These are phyloP conservation scores for Bolinopsis microptera DNA, from an alignment of 37 sponge, comb jelly and placozoan genomes.

Conservation along the genomic window DNA sequence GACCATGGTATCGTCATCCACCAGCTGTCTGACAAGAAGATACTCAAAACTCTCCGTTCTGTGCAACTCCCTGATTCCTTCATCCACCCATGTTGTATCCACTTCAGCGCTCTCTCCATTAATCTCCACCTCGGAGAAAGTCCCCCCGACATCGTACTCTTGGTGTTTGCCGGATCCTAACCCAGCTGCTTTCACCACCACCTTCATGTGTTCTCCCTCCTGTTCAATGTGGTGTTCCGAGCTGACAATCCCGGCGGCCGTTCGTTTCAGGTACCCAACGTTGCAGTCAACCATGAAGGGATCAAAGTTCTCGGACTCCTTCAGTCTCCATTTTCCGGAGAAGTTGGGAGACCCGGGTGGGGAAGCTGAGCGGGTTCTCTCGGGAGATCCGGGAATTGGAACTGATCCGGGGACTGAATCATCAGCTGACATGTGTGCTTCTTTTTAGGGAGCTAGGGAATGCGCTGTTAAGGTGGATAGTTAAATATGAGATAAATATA, in stretches of 20 bases:
- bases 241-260: background rate
- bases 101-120: constrained; percentile 34
- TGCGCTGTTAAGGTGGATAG: too few species aligned
- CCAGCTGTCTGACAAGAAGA: background rate
- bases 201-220: constrained; percentile 13
- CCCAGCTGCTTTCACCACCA: background rate
- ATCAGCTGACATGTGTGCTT: too few species aligned
- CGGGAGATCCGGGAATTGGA: background rate
- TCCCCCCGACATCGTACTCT: constrained; percentile 14
- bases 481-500: too few species aligned
- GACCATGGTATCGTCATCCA: constrained; percentile 52
- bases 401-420: too few species aligned
- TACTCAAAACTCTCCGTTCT: constrained; percentile 55
- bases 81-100: constrained; percentile 29
- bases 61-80: background rate
- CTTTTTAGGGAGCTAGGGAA: too few species aligned
- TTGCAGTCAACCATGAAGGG: constrained; percentile 45
- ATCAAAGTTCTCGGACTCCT: constrained; percentile 43
- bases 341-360: constrained; percentile 62
- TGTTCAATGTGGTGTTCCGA: constrained; percentile 47
- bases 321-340: constrained; percentile 13
- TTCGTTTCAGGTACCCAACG: constrained; percentile 15
- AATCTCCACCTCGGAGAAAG: constrained; percentile 20
- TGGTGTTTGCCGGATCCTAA: background rate
- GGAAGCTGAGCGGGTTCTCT: background rate